Conservation (phyloP, 2,888 invertebrate species). For the Perithous albicinctus region DNA sequence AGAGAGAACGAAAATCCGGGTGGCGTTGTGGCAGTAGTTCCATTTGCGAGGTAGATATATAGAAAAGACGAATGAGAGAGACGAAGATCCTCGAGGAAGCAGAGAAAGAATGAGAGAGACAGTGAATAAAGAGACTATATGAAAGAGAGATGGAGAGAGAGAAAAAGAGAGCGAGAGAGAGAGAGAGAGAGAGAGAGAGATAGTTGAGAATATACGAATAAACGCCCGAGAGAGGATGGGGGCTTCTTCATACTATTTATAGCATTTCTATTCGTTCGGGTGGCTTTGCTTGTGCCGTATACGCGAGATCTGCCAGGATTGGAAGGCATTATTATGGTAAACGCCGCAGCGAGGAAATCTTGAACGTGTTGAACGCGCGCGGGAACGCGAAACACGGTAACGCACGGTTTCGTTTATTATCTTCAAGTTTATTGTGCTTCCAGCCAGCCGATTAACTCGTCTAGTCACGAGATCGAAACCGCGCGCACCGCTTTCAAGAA, state of each 20-base stretch:
- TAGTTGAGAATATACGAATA: constrained; percentile 66
- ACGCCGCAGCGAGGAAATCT: constrained; percentile 24
- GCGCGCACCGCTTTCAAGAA: constrained; percentile 47
- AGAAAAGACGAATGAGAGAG: constrained; percentile 67
- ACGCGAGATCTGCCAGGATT: constrained; percentile 60
- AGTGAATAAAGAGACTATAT: constrained; percentile 34
- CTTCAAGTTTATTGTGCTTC: constrained; percentile 82
- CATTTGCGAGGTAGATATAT: constrained; percentile 45
- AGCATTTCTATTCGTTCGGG: constrained; percentile 81
- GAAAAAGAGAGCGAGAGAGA: constrained; percentile 40
- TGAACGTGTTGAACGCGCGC: constrained; percentile 31
- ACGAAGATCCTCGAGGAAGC: constrained; percentile 65
- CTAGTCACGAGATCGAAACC: constrained; percentile 76
- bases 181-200: constrained; percentile 8
- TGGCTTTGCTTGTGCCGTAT: constrained; percentile 75
- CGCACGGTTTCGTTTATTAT: constrained; percentile 82
- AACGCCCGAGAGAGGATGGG: constrained; percentile 63
- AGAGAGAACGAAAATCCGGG: constrained; percentile 58
- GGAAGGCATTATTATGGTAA: constrained; percentile 71
- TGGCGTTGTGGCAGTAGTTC: constrained; percentile 33
- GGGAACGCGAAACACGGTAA: constrained; percentile 83
- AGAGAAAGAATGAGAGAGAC: constrained; percentile 37
- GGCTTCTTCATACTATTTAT: constrained; percentile 81
- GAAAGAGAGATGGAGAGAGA: constrained; percentile 24
- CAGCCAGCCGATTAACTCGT: constrained; percentile 82